Evolutionary conservation across 2,113 vertebrate genomes (phyloP), one percentile per base, ranked within the genome.

Genomic region (Heterocephalus glaber): DNA sequence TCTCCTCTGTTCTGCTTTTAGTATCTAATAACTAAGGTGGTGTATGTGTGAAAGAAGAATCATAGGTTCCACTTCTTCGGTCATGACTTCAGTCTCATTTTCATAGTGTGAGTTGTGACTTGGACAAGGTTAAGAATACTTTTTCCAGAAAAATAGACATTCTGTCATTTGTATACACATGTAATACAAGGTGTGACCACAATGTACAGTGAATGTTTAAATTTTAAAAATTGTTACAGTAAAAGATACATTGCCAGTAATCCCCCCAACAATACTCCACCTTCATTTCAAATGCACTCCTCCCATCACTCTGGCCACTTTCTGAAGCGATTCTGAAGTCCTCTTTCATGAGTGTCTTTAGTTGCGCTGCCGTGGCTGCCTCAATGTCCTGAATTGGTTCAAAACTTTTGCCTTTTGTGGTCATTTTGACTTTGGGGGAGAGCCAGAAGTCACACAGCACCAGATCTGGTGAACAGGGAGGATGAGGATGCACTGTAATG

Each of bases 321-420:
- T 16, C 11, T 30, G 68, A 49, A 7, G 38, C 12, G 7, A 30
- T 49, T 14, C 44, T 47, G 26, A 30, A 49, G 72, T 30, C 41
- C 26, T 16, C 6, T 47, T 17, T 49, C 72, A 1, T 3, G 44
- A 47, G 44, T 2, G 7, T 17, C 41, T 49, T 47, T 49, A 30
- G 44, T 30, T 2, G 26, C 0, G 0, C 2, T 5, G 24, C 7
- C 6, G 0, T 76, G 26, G 44, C 72, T 30, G 11, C 72, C 72
- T 30, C 72, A 30, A 16, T 3, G 26, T 76, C 44, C 72, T 47
- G 26, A 28, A 47, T 1, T 47, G 26, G 47, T 47, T 76, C 72
- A 49, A 76, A 76, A 2, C 41, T 12, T 3, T 49, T 13, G 30
- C 72, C 44, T 28, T 47, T 47, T 2, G 2, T 7, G 44, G 72